Evolutionary conservation across 1,140 invertebrate species (phyloP).

Genomic region (Drosophila nebulosa): DNA sequence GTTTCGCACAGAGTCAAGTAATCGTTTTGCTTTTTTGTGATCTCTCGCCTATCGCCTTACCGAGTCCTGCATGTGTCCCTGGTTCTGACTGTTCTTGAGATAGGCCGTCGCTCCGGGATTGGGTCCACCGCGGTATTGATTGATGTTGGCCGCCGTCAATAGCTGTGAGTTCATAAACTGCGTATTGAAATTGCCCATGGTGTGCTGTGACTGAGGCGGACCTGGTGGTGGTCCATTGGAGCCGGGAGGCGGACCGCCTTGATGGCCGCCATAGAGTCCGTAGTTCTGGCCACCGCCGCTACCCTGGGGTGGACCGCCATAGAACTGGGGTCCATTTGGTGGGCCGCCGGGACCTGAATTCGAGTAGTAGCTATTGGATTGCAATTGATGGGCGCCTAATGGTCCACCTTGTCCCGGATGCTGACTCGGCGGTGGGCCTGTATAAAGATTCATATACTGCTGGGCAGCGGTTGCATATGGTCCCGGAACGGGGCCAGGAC

Average conservation of each 20-base stretch:
- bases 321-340: conserved; percentile 80
- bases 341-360: conserved; percentile 82
- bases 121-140: conserved; percentile 79
- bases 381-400: conserved; percentile 82
- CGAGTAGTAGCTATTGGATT: conserved; percentile 84
- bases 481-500: conserved; percentile 61
- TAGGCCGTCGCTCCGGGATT: conserved; percentile 82
- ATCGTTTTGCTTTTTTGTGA: not conserved
- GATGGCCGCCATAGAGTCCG: conserved; percentile 82
- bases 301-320: conserved; percentile 75
- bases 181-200: conserved; percentile 80
- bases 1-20: too few relatives aligned
- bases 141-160: conserved; percentile 71
- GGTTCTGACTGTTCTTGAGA: conserved; percentile 83
- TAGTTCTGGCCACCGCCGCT: conserved; percentile 82
- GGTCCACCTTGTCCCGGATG: conserved; percentile 80
- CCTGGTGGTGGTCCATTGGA: conserved; percentile 58
- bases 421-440: conserved; percentile 81
- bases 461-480: conserved; percentile 80
- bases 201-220: conserved; percentile 73
- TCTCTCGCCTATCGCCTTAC: conserved; percentile 55
- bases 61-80: conserved; percentile 82
- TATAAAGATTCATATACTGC: conserved; percentile 79
- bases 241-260: conserved; percentile 68
- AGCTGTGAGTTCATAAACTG: conserved; percentile 81